phyloP scores from a whole-genome alignment of 2,888 invertebrate species.

The Ctenicera cuprea region DNA sequence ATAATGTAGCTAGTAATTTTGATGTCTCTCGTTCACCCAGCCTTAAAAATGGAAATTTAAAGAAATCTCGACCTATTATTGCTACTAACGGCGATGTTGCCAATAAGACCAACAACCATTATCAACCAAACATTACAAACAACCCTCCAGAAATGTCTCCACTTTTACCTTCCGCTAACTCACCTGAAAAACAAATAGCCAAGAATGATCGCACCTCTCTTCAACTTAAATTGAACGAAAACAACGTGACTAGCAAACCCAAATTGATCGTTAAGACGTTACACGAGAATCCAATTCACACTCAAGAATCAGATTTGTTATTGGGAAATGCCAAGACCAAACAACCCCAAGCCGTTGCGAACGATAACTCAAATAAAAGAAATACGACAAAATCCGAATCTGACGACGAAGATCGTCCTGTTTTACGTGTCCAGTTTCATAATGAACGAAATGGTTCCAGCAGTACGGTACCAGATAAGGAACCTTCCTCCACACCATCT shows the following conservation, averaged over 20 bases:
- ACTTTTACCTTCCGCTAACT: constrained; percentile 13
- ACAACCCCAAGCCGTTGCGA: neutral
- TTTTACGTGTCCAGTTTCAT: constrained; percentile 78
- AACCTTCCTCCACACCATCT: constrained; percentile 58
- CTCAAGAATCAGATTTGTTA: constrained; percentile 54
- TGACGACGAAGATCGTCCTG: constrained; percentile 67
- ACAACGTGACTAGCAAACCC: constrained; percentile 37
- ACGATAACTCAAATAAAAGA: neutral
- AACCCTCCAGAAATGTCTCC: constrained; percentile 32
- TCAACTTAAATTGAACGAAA: constrained; percentile 39
- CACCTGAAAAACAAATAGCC: constrained; percentile 8
- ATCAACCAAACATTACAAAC: constrained; percentile 8
- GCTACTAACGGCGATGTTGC: neutral
- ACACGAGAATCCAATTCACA: constrained; percentile 43
- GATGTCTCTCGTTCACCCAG: constrained; percentile 26
- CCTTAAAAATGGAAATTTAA: constrained; percentile 36
- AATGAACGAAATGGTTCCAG: constrained; percentile 63
- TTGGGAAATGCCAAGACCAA: constrained; percentile 38
- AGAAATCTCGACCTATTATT: constrained; percentile 3
- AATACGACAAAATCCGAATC: constrained; percentile 30
- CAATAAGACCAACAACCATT: neutral
- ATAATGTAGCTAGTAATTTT: constrained; percentile 29
- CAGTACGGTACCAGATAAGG: constrained; percentile 56
- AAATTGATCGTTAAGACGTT: constrained; percentile 45
- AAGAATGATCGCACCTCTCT: constrained; percentile 34